phyloP scores from a whole-genome alignment of 1,140 invertebrate genomes.

The Drosophila funebris region DNA sequence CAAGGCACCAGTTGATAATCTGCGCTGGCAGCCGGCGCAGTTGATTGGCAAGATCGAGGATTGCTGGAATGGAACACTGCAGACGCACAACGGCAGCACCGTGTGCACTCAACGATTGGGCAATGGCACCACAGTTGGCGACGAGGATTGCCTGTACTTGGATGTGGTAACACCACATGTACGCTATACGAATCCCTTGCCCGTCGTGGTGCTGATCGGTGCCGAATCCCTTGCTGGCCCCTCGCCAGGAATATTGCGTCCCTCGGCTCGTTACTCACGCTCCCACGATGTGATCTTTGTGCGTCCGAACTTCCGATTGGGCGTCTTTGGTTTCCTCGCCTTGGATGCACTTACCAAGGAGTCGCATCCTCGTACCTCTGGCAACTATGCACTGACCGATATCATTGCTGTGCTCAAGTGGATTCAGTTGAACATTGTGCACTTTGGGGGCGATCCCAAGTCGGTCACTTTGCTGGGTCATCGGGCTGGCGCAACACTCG shows the following conservation, averaged over 20 bases:
- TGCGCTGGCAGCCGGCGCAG: conserved; percentile 90
- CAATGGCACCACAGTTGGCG: conserved; percentile 87
- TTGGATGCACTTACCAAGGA: conserved; percentile 88
- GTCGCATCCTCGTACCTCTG: conserved; percentile 89
- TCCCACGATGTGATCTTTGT: conserved; percentile 93
- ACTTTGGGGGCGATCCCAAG: conserved; percentile 92
- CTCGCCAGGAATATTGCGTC: conserved; percentile 87
- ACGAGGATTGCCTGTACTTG: conserved; percentile 92
- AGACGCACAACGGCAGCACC: conserved; percentile 87
- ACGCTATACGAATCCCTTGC: conserved; percentile 89
- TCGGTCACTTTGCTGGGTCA: conserved; percentile 92
- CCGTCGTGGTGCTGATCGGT: conserved; percentile 92
- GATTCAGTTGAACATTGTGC: conserved; percentile 91
- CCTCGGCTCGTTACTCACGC: conserved; percentile 87
- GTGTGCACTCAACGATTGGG: conserved; percentile 88
- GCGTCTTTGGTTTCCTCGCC: conserved; percentile 91
- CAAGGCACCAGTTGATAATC: conserved; percentile 88
- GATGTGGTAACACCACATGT: conserved; percentile 91
- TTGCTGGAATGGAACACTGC: conserved; percentile 92
- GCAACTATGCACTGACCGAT: conserved; percentile 94
- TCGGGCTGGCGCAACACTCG: conserved; percentile 90
- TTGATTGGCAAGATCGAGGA: conserved; percentile 87
- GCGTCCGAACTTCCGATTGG: conserved; percentile 91
- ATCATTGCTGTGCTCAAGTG: conserved; percentile 90
- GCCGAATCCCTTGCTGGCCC: conserved; percentile 90